phyloP scores from a whole-genome alignment of 2,113 vertebrate species.

The Corydoras maculifer region DNA sequence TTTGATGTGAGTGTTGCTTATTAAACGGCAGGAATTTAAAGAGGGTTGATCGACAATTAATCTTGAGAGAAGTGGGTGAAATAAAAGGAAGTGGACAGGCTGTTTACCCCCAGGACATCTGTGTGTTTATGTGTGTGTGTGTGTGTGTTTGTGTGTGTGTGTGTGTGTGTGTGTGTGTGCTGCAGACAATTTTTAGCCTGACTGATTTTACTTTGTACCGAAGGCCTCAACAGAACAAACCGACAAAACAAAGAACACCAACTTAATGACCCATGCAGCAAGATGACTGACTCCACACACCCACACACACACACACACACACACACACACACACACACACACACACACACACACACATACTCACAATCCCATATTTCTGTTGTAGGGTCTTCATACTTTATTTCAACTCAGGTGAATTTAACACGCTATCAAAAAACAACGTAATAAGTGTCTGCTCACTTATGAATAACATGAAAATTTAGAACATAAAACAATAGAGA shows the following conservation, averaged over 20 bases:
- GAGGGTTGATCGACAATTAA: conserved; percentile 68
- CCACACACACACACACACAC: conserved; percentile 42
- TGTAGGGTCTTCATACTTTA: too few species aligned
- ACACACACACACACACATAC: conserved; percentile 19
- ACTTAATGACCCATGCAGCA: conserved; percentile 97
- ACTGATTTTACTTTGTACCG: conserved; percentile 97
- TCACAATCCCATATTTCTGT: conserved; percentile 4
- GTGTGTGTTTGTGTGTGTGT: conserved; percentile 18
- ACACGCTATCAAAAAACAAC: too few species aligned
- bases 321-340: conserved; percentile 43
- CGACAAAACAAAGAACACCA: conserved; percentile 99
- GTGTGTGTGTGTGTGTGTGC: conserved; percentile 45
- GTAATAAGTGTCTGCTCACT: too few species aligned
- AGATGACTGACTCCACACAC: conserved; percentile 81
- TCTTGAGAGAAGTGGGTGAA: conserved; percentile 63
- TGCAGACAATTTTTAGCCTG: conserved; percentile 99
- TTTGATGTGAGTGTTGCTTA: too few species aligned
- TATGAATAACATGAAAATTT: too few species aligned
- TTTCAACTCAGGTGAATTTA: neutral
- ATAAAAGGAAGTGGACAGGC: conserved; percentile 67
- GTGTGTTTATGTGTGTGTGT: conserved; percentile 28
- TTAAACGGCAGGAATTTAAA: neutral
- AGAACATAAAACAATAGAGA: too few species aligned
- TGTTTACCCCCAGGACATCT: conserved; percentile 32
- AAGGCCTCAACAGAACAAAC: conserved; percentile 94